Evolutionary conservation across 2,888 invertebrate genomes (phyloP).

Genomic region (Chydorus sphaericus): DNA sequence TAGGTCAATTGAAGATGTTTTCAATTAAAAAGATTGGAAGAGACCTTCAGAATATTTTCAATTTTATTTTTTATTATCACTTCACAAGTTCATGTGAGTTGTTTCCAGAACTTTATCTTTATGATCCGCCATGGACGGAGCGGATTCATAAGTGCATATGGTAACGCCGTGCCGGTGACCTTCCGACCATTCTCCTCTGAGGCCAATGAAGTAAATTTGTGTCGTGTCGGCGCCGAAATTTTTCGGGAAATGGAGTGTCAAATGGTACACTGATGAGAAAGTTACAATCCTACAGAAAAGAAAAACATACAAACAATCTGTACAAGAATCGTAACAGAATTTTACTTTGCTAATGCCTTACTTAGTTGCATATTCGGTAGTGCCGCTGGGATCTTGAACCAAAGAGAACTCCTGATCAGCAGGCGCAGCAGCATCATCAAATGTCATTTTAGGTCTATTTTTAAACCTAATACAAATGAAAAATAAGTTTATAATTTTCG

Average conservation of each 20-base stretch:
- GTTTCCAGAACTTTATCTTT: slow-evolving; percentile 29
- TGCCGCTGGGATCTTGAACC: slow-evolving; percentile 57
- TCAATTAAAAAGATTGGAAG: too few species aligned
- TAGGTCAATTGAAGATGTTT: too few species aligned
- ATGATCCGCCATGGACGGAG: slow-evolving; percentile 74
- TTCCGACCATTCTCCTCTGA: slow-evolving; percentile 80
- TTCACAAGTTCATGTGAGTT: neutral
- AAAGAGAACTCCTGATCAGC: slow-evolving; percentile 85
- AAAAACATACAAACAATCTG: neutral
- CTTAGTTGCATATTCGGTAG: slow-evolving; percentile 81
- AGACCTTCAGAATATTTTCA: too few species aligned
- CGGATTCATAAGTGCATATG: slow-evolving; percentile 76
- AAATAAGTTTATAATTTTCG: slow-evolving; percentile 9
- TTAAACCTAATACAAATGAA: slow-evolving; percentile 50
- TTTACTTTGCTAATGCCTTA: slow-evolving; percentile 42
- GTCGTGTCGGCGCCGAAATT: slow-evolving; percentile 79
- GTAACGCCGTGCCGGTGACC: slow-evolving; percentile 76
- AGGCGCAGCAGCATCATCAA: slow-evolving; percentile 60
- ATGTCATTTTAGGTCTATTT: slow-evolving; percentile 85
- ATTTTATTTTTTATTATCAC: too few species aligned
- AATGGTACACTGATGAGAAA: slow-evolving; percentile 76
- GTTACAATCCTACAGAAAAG: slow-evolving; percentile 56
- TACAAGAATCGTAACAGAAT: neutral
- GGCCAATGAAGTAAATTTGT: slow-evolving; percentile 81
- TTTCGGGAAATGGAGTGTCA: slow-evolving; percentile 76